These are phyloP conservation scores for Eilema sororculum DNA, from an alignment of 2,888 invertebrate species.

Conservation along the genomic window DNA sequence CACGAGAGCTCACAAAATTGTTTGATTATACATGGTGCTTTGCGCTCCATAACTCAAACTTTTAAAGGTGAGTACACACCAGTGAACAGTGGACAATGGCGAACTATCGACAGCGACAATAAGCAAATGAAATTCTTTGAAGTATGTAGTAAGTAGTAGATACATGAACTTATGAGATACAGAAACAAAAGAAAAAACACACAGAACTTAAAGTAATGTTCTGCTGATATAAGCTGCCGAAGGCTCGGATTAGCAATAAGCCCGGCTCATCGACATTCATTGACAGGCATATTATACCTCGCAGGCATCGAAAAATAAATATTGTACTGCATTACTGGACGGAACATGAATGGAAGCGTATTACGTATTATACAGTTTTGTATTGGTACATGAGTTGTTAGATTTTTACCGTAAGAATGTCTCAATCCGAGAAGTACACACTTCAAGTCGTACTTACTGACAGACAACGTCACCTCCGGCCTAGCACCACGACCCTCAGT, in stretches of 20 bases:
- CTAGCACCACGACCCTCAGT: no score
- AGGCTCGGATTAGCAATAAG: no score
- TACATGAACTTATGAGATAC: no score
- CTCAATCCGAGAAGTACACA: not conserved
- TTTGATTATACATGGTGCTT: conserved; percentile 6
- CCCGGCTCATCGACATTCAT: no score
- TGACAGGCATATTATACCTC: no score
- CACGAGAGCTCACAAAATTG: not conserved
- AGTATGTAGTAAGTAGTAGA: no score
- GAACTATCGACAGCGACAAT: not conserved
- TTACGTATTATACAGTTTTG: not conserved
- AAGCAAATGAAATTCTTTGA: no score
- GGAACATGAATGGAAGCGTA: not conserved
- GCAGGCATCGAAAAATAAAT: conserved; percentile 10
- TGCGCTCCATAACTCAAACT: not conserved
- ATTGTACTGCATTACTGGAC: not conserved
- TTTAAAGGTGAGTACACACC: not conserved
- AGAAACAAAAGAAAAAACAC: no score
- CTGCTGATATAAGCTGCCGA: no score
- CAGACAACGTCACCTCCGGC: no score
- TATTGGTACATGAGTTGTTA: not conserved
- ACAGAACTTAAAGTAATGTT: no score
- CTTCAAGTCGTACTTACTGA: not conserved
- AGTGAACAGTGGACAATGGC: no score
- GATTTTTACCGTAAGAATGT: not conserved